Evolutionary conservation across 2,113 vertebrate genomes (phyloP), one percentile per base, ranked within the genome.

Genomic region (Rhea americana): DNA sequence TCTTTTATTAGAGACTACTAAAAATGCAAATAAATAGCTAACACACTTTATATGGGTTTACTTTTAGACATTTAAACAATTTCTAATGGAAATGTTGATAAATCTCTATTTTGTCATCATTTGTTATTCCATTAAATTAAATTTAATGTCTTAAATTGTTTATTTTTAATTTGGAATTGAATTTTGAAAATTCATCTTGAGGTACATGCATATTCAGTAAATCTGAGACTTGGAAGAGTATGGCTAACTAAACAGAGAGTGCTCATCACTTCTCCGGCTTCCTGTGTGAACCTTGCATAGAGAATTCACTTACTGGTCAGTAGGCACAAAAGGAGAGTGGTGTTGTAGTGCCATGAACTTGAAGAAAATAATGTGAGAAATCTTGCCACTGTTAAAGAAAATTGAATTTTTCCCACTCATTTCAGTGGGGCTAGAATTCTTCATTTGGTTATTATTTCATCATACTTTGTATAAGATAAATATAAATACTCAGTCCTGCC

Each of bases 1-100:
- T 58, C 66, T 85, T 68, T 14, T 66, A 62, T 61, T 77, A 45
- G 63, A 93, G 59, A 58, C 53, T 55, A 83, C 71, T 91, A 93
- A 93, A 93, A 78, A 87, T 37, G 16, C 72, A 93, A 79, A 85
- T 86, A 93, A 92, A 43, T 80, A 89, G 70, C 81, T 75, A 13
- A 85, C 80, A 20, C 28, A 45, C 22, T 80, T 73, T 94, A 65
- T 79, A 73, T 82, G 37, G 72, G 13, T 87, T 94, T 80, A 82
- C 80, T 79, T 89, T 82, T 61, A 90, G 61, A 50, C 20, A 37
- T 90, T 93, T 86, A 88, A 88, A 68, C 82, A 81, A 80, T 74
- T 71, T 25, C 65, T 88, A 67, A 85, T 75, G 70, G 68, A 90
- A 90, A 83, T 55, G 16, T 63, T 87, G 61, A 83, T 83, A 56